Percentiles rank a stretch among this genome's conserved stretches.
These are phyloP conservation scores for Gnathonemus echidnorhynchus DNA, from an alignment of 2,113 vertebrate species.

Conservation along the genomic window DNA sequence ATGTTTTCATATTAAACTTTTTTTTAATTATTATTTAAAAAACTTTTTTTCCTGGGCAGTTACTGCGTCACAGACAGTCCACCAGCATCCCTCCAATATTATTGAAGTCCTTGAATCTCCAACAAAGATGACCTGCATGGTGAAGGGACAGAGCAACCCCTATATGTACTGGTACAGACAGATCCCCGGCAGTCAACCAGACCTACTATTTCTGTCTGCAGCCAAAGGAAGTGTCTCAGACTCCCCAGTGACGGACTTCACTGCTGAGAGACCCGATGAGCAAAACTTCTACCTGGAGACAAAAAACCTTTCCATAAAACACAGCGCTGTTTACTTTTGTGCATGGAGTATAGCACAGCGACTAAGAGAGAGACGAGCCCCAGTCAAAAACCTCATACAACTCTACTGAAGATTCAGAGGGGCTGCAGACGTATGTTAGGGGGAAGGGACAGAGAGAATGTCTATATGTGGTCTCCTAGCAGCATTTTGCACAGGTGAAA, in stretches of 20 bases:
- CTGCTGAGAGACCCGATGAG: background rate
- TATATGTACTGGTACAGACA: slow-evolving; percentile 11
- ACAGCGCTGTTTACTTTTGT: background rate
- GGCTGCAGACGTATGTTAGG: background rate
- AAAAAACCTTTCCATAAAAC: background rate
- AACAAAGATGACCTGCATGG: background rate
- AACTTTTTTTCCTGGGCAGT: background rate
- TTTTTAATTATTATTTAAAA: background rate
- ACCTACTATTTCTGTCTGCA: background rate
- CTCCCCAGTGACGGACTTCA: background rate
- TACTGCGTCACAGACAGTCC: background rate
- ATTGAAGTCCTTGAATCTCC: background rate
- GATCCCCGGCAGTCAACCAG: background rate
- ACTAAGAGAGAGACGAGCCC: background rate
- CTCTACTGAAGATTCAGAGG: background rate
- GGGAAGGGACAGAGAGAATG: background rate
- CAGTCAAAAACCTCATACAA: background rate
- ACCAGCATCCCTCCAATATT: background rate
- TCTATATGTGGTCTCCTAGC: background rate
- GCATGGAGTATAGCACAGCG: slow-evolving; percentile 6
- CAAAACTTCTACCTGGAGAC: slow-evolving; percentile 10
- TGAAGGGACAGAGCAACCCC: background rate
- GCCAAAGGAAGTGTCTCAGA: background rate
- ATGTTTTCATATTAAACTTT: background rate
- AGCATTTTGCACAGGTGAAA: background rate